These are phyloP conservation scores for Dryas iulia DNA, from an alignment of 1,140 invertebrate species.

Conservation along the genomic window DNA sequence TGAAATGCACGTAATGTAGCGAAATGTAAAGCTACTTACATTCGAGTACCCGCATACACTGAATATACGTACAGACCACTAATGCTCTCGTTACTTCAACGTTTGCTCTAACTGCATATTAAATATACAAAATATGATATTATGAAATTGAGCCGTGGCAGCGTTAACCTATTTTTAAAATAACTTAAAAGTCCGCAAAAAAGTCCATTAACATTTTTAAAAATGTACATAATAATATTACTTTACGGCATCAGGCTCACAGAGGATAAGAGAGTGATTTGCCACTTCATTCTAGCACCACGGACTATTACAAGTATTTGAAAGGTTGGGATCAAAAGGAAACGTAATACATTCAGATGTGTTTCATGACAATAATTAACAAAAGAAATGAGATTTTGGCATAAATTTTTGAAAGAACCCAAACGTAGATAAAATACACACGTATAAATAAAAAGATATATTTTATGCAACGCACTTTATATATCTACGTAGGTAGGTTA, in stretches of 20 bases:
- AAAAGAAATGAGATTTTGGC: too few species aligned
- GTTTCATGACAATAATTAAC: background rate
- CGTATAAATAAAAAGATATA: too few species aligned
- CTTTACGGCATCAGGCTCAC: background rate
- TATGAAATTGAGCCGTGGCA: background rate
- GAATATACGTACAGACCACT: background rate
- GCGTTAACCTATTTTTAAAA: background rate
- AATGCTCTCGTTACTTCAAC: background rate
- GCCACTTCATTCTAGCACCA: background rate
- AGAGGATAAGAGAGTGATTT: background rate
- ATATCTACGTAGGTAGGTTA: too few species aligned
- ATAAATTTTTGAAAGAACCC: too few species aligned
- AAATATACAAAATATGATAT: slow-evolving; percentile 1
- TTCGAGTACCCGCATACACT: background rate
- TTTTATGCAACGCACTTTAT: too few species aligned
- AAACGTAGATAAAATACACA: too few species aligned
- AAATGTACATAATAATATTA: background rate
- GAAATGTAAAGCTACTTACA: background rate
- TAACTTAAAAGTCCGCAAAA: background rate
- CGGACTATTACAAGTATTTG: background rate
- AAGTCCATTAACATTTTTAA: background rate
- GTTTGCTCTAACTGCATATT: background rate
- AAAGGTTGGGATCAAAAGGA: background rate
- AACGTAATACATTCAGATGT: background rate
- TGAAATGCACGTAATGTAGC: background rate